Evolutionary conservation across 2,113 vertebrate species (phyloP), one percentile per base, ranked within the genome.

Genomic region (Phalacrocorax carbo): DNA sequence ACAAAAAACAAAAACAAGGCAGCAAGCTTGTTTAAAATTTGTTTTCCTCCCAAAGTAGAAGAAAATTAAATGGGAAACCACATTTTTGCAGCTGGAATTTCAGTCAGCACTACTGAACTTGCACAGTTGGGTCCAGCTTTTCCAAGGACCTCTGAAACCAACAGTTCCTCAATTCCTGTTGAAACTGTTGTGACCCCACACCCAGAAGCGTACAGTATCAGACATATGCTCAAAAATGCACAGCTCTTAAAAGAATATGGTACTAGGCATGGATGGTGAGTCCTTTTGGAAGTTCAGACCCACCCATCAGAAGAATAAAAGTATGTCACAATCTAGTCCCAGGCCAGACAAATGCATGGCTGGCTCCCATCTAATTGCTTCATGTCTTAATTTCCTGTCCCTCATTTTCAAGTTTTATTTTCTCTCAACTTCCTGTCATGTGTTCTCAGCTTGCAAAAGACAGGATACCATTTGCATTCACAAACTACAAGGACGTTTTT

Each of bases 381-480:
- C 13, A 1, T 52, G 60, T 61, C 70, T 91, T 89, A 16, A 71
- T 87, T 97, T 96, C 88, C 93, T 94, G 80, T 13, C 69, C 70
- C 52, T 92, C 42, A 58, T 86, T 61, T 88, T 90, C 32, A 18
- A 48, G 9, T 85, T 94, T 83, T 91, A 87, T 92, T 95, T 93
- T 97, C 89, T 95, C 87, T 72, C 86, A 46, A 81, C 65, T 94
- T 96, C 94, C 79, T 92, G 82, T 86, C 86, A 55, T 62, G 57
- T 86, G 81, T 61, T 79, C 44, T 85, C 66, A 88, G 62, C 82
- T 90, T 87, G 84, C 81, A 93, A 87, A 95, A 49, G 57, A 72
- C 93, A 95, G 88, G 88, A 93, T 95, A 88, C 60, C 49, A 93
- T 92, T 95, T 94, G 80, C 83, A 88, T 94, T 92, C 76, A 71